Evolutionary conservation across 2,888 invertebrate species (phyloP).

Genomic region (Coleophora flavipennella): DNA sequence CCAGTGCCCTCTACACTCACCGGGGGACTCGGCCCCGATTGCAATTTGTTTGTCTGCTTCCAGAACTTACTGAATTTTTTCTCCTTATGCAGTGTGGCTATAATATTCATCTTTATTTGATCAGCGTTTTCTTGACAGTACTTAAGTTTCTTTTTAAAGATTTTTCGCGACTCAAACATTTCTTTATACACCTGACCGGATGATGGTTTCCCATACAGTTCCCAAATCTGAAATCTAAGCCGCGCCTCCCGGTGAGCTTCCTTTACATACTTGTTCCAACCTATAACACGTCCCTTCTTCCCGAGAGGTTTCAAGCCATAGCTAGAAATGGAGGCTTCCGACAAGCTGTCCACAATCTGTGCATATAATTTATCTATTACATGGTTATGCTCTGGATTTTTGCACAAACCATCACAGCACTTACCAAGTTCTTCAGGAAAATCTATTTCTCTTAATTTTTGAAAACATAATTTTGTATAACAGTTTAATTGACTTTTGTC

Average conservation of each 20-base stretch:
- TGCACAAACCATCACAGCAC: constrained; percentile 9
- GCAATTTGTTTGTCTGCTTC: constrained; percentile 9
- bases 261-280: constrained; percentile 14
- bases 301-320: background rate
- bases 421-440: constrained; percentile 5
- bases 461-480: constrained; percentile 1
- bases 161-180: constrained; percentile 6
- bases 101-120: constrained; percentile 9
- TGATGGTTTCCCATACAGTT: constrained; percentile 8
- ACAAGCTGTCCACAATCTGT: background rate
- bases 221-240: constrained; percentile 11
- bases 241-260: constrained; percentile 13
- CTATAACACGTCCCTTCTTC: constrained; percentile 5
- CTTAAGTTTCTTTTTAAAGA: constrained; percentile 10
- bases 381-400: constrained; percentile 1
- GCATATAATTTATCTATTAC: constrained; percentile 4
- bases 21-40: constrained; percentile 3
- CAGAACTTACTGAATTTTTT: constrained; percentile 8
- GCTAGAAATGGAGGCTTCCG: constrained; percentile 3
- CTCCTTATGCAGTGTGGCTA: constrained; percentile 4
- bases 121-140: constrained; percentile 10
- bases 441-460: constrained; percentile 1
- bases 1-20: constrained; percentile 1
- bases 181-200: constrained; percentile 6
- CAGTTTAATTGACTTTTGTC: constrained; percentile 6